Percentiles rank a stretch among this genome's conserved stretches.
phyloP scores from a whole-genome alignment of 1,140 invertebrate genomes.

The Alviniconcha marisindica region DNA sequence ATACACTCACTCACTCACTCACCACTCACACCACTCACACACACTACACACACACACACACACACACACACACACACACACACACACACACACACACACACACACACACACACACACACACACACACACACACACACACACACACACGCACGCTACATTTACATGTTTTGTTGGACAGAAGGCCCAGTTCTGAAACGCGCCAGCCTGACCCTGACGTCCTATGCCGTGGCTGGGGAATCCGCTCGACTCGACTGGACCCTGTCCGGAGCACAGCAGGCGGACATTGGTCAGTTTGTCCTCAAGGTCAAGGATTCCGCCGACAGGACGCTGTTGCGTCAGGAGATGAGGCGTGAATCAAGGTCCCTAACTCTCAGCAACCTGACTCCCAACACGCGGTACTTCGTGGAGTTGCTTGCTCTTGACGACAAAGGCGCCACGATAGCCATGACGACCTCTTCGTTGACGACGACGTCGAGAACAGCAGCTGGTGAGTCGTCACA shows the following conservation, averaged over 20 bases:
- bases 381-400: not conserved
- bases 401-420: slow-evolving; percentile 20
- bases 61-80: too few relatives aligned
- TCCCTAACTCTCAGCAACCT: slow-evolving; percentile 25
- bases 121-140: too few relatives aligned
- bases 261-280: not conserved
- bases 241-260: slow-evolving; percentile 30
- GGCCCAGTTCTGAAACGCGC: not conserved
- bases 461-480: not conserved
- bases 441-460: not conserved
- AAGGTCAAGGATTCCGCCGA: slow-evolving; percentile 7
- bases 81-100: too few relatives aligned
- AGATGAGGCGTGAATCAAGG: slow-evolving; percentile 26
- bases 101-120: too few relatives aligned
- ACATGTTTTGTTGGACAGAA: not conserved
- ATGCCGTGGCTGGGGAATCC: slow-evolving; percentile 2
- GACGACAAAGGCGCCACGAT: slow-evolving; percentile 13
- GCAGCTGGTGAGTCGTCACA: slow-evolving; percentile 1
- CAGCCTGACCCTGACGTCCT: slow-evolving; percentile 2
- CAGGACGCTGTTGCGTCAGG: slow-evolving; percentile 31
- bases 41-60: too few relatives aligned
- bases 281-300: not conserved
- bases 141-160: too few relatives aligned
- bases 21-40: too few relatives aligned
- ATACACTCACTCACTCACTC: too few relatives aligned